Base-by-base conservation (phyloP, 2,888 invertebrate genomes). In the Argynnis bischoffii region DNA sequence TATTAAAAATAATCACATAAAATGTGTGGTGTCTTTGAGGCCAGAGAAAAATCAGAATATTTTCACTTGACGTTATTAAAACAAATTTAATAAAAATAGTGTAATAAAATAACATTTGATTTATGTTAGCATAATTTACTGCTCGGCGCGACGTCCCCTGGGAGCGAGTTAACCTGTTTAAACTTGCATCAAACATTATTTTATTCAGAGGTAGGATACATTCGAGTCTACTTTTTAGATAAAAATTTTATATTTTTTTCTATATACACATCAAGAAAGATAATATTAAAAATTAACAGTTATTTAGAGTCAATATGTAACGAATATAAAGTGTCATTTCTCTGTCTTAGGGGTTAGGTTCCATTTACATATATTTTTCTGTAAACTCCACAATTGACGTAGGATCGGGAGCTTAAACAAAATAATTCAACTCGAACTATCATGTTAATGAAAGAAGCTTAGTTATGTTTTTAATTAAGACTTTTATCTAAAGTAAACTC, bases 151-250 rank as follows among this genome's bases (percentile, higher is more conserved):
- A 26, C 66, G 64, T 71, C 73, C 71, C 70, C 59, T 53, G 70
- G 64, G 64, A 70, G 72, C 63, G 53, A 67, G 69, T 60, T 72
- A 71, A 66, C 66, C 68, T 72, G 56, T 70, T 76, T 70, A 74
- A 78, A 78, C 79, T 78, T 79, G 79, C 77, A 79, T 77, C 71
- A 68, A 69, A 77, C 72, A 76, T 72, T 78, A 78, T 76, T 79
- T 77, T 72, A 72, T 72, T 75, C 72, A 75, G 55, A 50, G 76
- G 77, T 72, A 77, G 78, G 75, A 72, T 75, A 79, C 74, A 78
- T 75, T 76, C 63, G 54, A 75, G 77, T 47, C 26, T 79, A 78
- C 80, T 81, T 80, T 78, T 78, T 78, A 75, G 77, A 75, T 69
- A 75, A 77, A 74, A 77, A 31, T n/a, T 26, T 13, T 26, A 48